Evolutionary conservation across 2,888 invertebrate species (phyloP).

Genomic region (Allolobophora icterica): DNA sequence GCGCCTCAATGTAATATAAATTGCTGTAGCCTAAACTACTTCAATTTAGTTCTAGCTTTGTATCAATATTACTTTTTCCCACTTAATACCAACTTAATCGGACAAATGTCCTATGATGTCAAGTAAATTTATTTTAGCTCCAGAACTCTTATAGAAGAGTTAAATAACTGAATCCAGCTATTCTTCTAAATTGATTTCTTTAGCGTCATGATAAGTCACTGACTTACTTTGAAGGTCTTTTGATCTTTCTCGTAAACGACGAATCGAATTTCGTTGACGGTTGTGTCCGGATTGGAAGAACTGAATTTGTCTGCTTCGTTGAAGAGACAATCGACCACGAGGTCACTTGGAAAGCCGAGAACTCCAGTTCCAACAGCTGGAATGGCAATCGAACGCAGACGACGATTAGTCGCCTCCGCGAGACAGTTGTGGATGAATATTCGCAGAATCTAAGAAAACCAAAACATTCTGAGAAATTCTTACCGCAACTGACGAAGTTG

Average conservation of each 20-base stretch:
- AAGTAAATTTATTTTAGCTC: not conserved
- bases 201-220: not conserved
- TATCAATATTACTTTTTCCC: not conserved
- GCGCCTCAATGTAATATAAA: not conserved
- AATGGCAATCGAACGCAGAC: slow-evolving; percentile 52
- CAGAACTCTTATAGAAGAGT: not conserved
- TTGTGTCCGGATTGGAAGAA: slow-evolving; percentile 45
- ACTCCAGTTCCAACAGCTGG: slow-evolving; percentile 57
- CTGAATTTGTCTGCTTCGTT: slow-evolving; percentile 44
- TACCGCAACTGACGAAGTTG: no score
- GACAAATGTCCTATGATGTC: no score
- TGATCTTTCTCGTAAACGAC: slow-evolving; percentile 49
- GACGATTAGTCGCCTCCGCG: slow-evolving; percentile 30
- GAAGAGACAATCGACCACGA: slow-evolving; percentile 51
- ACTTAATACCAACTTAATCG: no score
- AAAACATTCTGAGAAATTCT: not conserved
- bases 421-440: not conserved
- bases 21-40: not conserved
- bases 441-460: not conserved
- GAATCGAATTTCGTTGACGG: slow-evolving; percentile 49
- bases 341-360: slow-evolving; percentile 52
- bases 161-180: not conserved
- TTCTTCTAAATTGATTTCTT: no score
- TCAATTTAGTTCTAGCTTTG: not conserved
- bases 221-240: slow-evolving; percentile 26